Evolutionary conservation across 2,113 vertebrate species (phyloP), one percentile per base, ranked within the genome.

Genomic region (Lophura nycthemera): DNA sequence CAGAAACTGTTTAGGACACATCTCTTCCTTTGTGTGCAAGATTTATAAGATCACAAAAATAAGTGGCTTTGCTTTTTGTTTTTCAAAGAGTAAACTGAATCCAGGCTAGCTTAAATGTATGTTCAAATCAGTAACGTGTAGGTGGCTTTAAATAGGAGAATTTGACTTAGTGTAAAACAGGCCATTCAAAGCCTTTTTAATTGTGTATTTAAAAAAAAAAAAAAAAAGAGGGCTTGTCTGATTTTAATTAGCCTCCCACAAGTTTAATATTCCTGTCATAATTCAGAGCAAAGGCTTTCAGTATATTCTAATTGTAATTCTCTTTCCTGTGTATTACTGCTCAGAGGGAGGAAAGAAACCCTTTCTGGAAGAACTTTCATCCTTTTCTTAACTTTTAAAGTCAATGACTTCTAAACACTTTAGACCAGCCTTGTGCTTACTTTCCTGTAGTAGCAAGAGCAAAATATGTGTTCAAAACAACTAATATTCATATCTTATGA

Each of bases 51-150:
- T 6, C 47, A 5, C 4, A 82, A 61, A 89, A 61, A 47, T 65
- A 1, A 3, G 13, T 25, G 1, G 13, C n/a, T 17, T 1, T n/a
- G 2, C 2, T 52, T 86, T 89, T 79, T 16, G 15, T 56, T 65
- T 66, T 30, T 12, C 34, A 61, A 70, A 71, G 85, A 30, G 3
- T 15, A 84, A 64, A 74, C 8, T 45, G 25, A 78, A 67, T 78
- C 24, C 40, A 19, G 8, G 21, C 13, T 40, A 11, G 1, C 4
- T 72, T 30, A 5, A 3, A 6, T 25, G 52, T 72, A 4, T 2
- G 1, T 81, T 86, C 8, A 36, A 32, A 87, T 56, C 5, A 22
- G 18, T 17, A 43, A 48, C 9, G 3, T 50, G 27, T 15, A 72
- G 34, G 21, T 50, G 38, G 6, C 29, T 50, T 84, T 56, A 81